Conservation (phyloP, 2,113 vertebrate genomes). For the Phalacrocorax brasilianus region DNA sequence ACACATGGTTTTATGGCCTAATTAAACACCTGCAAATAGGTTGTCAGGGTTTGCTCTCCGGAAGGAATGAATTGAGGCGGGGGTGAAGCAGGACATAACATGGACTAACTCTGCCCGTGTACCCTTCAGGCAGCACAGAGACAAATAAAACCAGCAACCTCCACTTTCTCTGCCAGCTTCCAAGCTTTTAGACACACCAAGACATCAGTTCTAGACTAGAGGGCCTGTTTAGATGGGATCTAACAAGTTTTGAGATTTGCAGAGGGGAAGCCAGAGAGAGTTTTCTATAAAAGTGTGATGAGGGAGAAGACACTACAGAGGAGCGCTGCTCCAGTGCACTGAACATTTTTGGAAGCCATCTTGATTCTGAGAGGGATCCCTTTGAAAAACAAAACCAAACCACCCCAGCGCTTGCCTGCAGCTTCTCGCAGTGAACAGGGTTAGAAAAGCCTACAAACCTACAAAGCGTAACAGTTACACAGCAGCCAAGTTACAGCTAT, state of each 20-base stretch:
- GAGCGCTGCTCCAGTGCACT: neutral
- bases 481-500: neutral
- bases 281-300: neutral
- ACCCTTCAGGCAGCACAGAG: neutral
- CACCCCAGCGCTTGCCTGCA: neutral
- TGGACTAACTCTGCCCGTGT: accelerated
- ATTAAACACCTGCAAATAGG: neutral
- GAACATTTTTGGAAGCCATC: neutral
- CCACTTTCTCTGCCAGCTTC: neutral
- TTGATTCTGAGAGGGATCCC: neutral
- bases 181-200: neutral
- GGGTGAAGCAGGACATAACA: neutral
- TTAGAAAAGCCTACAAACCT: neutral
- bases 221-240: neutral
- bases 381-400: neutral
- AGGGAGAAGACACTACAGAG: neutral
- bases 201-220: neutral
- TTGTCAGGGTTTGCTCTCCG: neutral
- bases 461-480: neutral
- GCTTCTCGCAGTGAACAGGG: neutral
- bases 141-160: neutral
- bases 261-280: neutral
- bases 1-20: neutral
- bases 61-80: neutral
- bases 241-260: neutral